Evolutionary conservation across 1,140 invertebrate species (phyloP).

Genomic region (Drosophila ambigua): DNA sequence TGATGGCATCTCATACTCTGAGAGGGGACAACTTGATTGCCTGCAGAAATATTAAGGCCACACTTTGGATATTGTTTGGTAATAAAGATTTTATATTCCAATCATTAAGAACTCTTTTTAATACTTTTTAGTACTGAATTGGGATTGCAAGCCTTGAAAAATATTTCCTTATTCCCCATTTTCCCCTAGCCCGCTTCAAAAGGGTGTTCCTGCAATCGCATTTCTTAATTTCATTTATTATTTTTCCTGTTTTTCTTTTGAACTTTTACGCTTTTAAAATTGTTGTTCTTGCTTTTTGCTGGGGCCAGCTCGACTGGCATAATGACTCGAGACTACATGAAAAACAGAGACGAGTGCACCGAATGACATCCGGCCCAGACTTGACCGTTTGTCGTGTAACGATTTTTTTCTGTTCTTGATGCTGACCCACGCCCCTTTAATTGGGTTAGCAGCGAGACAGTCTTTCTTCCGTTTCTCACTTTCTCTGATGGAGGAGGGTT

Average conservation of each 20-base stretch:
- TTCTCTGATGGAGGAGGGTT: background rate
- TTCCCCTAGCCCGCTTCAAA: too few species aligned
- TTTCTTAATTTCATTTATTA: background rate
- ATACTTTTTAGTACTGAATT: too few species aligned
- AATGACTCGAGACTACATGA: conserved; percentile 62
- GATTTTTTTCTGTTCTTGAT: conserved; percentile 24
- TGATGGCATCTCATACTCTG: conserved; percentile 6
- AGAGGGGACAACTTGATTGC: conserved; percentile 9
- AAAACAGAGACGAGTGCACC: conserved; percentile 59
- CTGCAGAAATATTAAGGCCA: background rate
- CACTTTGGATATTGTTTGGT: background rate
- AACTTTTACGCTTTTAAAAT: conserved; percentile 20
- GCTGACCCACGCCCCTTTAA: conserved; percentile 48
- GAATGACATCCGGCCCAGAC: conserved; percentile 65
- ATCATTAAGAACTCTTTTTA: too few species aligned
- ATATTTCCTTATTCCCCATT: too few species aligned
- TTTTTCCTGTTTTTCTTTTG: background rate
- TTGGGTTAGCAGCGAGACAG: conserved; percentile 58
- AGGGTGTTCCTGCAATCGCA: too few species aligned
- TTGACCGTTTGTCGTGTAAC: conserved; percentile 51
- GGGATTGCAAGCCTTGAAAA: background rate
- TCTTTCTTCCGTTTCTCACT: conserved; percentile 17
- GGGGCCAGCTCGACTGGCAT: conserved; percentile 21
- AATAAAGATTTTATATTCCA: too few species aligned
- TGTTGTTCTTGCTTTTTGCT: background rate